phyloP scores from a whole-genome alignment of 2,113 vertebrate species.

The Thunnus maccoyii region DNA sequence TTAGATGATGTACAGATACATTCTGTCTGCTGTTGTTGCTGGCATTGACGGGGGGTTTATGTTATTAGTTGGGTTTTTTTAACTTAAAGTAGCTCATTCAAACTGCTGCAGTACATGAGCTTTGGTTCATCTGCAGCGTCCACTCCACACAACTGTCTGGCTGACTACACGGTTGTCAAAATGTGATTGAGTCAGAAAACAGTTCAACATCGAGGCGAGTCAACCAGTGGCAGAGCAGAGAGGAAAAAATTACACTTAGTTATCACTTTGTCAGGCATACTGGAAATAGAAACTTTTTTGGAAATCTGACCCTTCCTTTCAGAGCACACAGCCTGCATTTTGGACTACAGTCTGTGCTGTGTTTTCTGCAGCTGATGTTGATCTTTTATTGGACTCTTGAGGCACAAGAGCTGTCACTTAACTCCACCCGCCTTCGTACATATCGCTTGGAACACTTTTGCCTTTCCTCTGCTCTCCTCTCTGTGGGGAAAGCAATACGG shows the following conservation, averaged over 20 bases:
- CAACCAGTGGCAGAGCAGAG: neutral
- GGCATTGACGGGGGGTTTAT: neutral
- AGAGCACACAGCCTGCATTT: neutral
- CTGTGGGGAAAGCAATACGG: neutral
- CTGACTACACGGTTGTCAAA: neutral
- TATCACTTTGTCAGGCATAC: neutral
- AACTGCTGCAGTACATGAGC: too few relatives aligned
- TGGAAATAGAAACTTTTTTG: neutral
- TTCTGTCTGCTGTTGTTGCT: neutral
- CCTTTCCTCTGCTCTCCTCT: neutral
- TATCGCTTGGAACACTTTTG: neutral
- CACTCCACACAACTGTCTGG: neutral
- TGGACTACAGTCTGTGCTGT: neutral
- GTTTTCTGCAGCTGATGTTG: neutral
- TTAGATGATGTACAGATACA: conserved; percentile 1
- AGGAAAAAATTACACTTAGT: neutral
- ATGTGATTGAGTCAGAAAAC: neutral
- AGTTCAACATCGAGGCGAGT: neutral
- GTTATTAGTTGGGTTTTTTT: neutral
- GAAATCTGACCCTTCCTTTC: conserved; percentile 8
- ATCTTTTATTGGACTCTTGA: neutral
- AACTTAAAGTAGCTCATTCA: neutral
- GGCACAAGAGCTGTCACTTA: neutral
- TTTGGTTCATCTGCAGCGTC: neutral
- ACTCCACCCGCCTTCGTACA: neutral